A percentile compares a stretch with the other conserved stretches of the same genome.
Evolutionary conservation across 2,888 invertebrate genomes (phyloP).

Genomic region (Yponomeuta evonymella): DNA sequence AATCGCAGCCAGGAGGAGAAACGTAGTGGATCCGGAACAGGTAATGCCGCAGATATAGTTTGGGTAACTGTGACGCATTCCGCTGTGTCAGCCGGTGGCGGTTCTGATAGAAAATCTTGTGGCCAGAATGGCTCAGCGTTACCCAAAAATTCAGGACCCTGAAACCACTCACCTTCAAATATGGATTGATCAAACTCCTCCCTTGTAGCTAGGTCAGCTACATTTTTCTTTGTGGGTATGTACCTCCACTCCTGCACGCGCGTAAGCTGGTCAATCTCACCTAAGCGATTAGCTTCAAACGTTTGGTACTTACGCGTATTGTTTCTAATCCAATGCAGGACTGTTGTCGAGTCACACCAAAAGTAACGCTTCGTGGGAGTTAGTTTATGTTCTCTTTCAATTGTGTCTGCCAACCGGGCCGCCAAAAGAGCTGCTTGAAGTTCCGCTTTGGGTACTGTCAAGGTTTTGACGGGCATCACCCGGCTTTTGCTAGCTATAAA

Average conservation of each 20-base stretch:
- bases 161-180: too few relatives aligned
- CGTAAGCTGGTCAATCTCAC: too few relatives aligned
- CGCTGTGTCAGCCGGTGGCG: too few relatives aligned
- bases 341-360: constrained; percentile 32
- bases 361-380: constrained; percentile 18
- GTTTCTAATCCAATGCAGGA: constrained; percentile 27
- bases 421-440: constrained; percentile 6
- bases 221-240: too few relatives aligned
- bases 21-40: neutral
- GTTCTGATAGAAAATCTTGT: too few relatives aligned
- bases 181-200: too few relatives aligned
- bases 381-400: neutral
- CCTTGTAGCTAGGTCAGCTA: too few relatives aligned
- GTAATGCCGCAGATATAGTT: neutral
- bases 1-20: constrained; percentile 3
- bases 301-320: constrained; percentile 28
- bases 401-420: constrained; percentile 3
- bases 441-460: neutral
- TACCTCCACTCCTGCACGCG: too few relatives aligned
- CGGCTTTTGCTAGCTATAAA: constrained; percentile 7
- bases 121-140: too few relatives aligned
- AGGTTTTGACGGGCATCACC: neutral
- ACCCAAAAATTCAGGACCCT: too few relatives aligned
- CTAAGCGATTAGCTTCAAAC: constrained; percentile 25
- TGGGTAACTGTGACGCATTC: too few relatives aligned